phyloP scores from a whole-genome alignment of 2,888 invertebrate species.

The Pollenia griseotomentosa region DNA sequence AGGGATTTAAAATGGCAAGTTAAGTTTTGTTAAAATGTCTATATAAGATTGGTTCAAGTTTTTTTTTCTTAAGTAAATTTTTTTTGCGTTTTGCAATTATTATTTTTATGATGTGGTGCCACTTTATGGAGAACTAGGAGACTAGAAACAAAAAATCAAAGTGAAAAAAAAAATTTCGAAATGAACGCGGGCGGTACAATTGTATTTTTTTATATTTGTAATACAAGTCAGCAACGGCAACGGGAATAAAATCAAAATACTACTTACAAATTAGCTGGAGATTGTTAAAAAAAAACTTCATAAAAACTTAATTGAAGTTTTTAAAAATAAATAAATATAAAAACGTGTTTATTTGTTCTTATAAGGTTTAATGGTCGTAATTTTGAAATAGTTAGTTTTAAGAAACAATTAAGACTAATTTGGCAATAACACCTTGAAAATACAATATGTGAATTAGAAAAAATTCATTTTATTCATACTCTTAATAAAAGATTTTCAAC shows the following conservation, averaged over 20 bases:
- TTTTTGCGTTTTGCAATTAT: conserved; percentile 24
- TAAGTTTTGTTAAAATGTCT: conserved; percentile 59
- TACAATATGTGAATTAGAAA: not conserved
- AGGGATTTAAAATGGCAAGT: conserved; percentile 61
- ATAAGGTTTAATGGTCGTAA: conserved; percentile 62
- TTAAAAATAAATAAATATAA: not conserved
- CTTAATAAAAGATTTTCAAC: not conserved
- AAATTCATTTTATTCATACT: too few species aligned
- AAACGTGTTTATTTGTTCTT: conserved; percentile 59
- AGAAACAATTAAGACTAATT: conserved; percentile 49
- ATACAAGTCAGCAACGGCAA: conserved; percentile 12
- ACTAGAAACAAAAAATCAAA: conserved; percentile 9
- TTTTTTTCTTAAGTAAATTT: conserved; percentile 14
- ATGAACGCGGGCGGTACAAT: conserved; percentile 60
- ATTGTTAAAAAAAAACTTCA: conserved; percentile 19
- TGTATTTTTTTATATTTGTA: conserved; percentile 6
- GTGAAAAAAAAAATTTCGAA: conserved; percentile 21
- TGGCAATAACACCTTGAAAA: conserved; percentile 56
- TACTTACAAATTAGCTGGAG: conserved; percentile 54
- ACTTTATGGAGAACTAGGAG: conserved; percentile 31
- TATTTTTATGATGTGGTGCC: conserved; percentile 52
- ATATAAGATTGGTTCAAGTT: conserved; percentile 61
- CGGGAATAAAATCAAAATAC: conserved; percentile 52
- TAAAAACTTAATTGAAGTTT: conserved; percentile 42
- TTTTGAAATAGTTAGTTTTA: conserved; percentile 48